Evolutionary conservation across 2,797 vertebrate species (phyloP), one percentile per base, ranked within the genome.

Genomic region (Sitta carolinensis): DNA sequence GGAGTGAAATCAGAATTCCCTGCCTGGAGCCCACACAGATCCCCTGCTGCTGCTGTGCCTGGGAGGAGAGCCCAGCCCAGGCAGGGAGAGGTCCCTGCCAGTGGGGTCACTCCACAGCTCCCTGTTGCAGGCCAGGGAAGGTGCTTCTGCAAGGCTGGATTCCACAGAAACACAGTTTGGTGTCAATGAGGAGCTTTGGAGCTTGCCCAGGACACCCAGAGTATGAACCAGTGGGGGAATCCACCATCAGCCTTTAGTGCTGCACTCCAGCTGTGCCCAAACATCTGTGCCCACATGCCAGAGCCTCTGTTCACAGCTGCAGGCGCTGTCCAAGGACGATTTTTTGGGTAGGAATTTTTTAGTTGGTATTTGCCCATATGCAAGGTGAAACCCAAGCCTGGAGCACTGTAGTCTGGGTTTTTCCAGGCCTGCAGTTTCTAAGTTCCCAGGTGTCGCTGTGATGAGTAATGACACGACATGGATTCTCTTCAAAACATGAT

Each of bases 91-190:
- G 67, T 47, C 72, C 36, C 63, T 86, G 80, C 40, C 74, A 90
- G 23, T 34, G 34, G 26, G 69, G 64, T 27, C 3, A 2, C 38
- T 84, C 26, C 67, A 16, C 84, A 82, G 29, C 34, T 84, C 68
- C 59, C 66, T 85, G 69, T 57, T 89, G 77, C 76, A 77, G 80
- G 62, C 38, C 59, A 83, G 36, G 62, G 57, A 72, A 55, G 36
- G 48, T 73, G 79, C 68, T 68, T 45, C 92, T 61, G 74, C 84
- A 69, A 76, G 92, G 82, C 47, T 43, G 81, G 30, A 70, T 69
- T 89, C 66, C 91, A 89, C 32, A 68, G 47, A 68, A 95, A 80
- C 9, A 6, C 54, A 75, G 25, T 72, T 84, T 45, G 11, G 13
- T 62, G 52, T 55, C 52, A 64, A 47, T 62, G 38, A 38, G n/a